These are phyloP conservation scores for Origma solitaria DNA, from an alignment of 2,113 vertebrate genomes.

Conservation along the genomic window DNA sequence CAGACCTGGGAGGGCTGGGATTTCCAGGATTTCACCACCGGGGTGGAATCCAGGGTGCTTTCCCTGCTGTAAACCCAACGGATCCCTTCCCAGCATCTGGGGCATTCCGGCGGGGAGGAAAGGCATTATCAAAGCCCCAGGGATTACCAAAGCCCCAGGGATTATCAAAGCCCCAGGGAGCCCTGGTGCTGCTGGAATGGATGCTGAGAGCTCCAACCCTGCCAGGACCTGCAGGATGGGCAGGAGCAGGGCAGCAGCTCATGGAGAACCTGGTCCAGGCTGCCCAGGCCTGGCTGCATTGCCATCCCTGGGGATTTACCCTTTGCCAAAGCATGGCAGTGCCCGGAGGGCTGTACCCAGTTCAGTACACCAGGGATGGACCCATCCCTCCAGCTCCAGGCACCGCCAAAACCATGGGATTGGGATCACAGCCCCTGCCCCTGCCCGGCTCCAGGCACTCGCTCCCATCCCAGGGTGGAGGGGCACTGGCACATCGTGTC, in stretches of 20 bases:
- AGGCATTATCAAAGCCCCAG: no score
- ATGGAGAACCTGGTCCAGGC: neutral
- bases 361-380: neutral
- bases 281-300: accelerated
- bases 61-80: neutral
- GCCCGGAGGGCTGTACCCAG: accelerated
- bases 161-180: neutral
- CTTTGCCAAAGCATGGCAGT: neutral
- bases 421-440: accelerated
- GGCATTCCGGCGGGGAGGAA: neutral
- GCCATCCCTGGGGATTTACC: accelerated
- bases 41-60: neutral
- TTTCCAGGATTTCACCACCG: neutral
- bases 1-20: neutral
- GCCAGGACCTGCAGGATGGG: neutral
- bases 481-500: accelerated
- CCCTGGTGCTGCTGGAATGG: neutral
- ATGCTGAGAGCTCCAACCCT: neutral
- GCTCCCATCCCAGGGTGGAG: accelerated
- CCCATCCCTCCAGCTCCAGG: neutral
- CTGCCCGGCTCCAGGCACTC: neutral
- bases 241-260: neutral
- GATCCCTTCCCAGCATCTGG: neutral
- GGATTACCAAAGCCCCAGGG: no score
- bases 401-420: accelerated